Percentiles rank a stretch among this genome's conserved stretches.
Evolutionary conservation across 2,113 vertebrate genomes (phyloP).

Genomic region (Stercorarius parasiticus): DNA sequence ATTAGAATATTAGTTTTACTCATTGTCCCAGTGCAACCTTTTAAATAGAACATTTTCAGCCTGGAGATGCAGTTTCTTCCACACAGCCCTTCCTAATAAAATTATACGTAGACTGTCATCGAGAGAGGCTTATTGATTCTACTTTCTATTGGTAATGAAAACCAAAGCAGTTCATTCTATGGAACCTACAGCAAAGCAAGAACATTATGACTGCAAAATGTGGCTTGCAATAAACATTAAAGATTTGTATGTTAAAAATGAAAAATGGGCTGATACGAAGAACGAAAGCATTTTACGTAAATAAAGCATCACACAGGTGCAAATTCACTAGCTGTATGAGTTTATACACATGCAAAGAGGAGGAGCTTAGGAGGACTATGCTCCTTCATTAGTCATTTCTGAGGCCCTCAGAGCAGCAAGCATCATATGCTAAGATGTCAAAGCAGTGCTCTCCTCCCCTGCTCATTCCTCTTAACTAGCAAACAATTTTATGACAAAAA

Average conservation of each 20-base stretch:
- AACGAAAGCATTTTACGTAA: neutral
- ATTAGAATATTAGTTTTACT: conserved; percentile 65
- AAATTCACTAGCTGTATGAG: neutral
- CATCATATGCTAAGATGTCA: neutral
- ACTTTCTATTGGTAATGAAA: conserved; percentile 19
- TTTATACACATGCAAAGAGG: neutral
- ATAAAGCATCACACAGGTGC: neutral
- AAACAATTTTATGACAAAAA: neutral
- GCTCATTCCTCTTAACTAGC: neutral
- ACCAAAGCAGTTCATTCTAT: neutral
- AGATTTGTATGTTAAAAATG: neutral
- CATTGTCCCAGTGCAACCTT: conserved; percentile 47
- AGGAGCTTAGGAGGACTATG: neutral
- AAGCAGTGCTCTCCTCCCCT: neutral
- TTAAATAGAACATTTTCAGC: conserved; percentile 39
- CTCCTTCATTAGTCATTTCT: neutral
- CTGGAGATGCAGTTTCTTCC: neutral
- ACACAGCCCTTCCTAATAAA: conserved; percentile 33
- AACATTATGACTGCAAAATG: neutral
- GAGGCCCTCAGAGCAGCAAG: neutral
- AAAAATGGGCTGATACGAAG: neutral
- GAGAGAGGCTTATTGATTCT: conserved; percentile 14
- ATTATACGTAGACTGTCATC: neutral
- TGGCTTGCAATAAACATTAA: neutral
- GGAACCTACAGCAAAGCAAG: neutral